Base-by-base conservation (phyloP, 2,797 vertebrate genomes). In the Champsocephalus gunnari region DNA sequence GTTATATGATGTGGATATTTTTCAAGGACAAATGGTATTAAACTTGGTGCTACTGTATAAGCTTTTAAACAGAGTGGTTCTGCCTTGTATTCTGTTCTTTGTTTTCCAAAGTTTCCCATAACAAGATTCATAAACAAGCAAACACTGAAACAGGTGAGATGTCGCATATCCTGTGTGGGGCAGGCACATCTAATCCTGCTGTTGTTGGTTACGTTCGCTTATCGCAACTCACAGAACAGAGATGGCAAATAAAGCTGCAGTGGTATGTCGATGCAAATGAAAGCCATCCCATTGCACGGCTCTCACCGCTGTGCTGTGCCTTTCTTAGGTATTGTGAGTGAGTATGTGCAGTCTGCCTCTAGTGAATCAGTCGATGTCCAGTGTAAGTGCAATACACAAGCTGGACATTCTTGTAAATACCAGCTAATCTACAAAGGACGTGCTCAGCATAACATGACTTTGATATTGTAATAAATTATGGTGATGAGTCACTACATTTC, bases 161-260 rank as follows among this genome's bases (percentile, higher is more conserved):
- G 77, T 57, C 69, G 63, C 1, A 9, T 61, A 64, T 73, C 63
- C n/a, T 70, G 68, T 73, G 64, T 66, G 68, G 64, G 61, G 74
- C 65, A 88, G 65, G 49, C 74, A 67, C 69, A 80, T 87, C 66
- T 87, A 88, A 87, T 88, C 81, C 73, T 66, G 77, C 77, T 55
- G 77, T 83, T 90, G 87, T 89, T 88, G 84, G 75, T 83, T 50
- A 73, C 66, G 58, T 51, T 48, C 8, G 66, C 86, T 92, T 92
- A 90, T 91, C 86, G 9, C 74, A 58, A 87, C 73, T 71, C 81
- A 70, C 86, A 88, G 84, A 87, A 80, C 34, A 0, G 62, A 56
- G 69, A 11, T 66, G 89, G 81, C 79, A 87, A 88, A 92, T 83
- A 89, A 87, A 85, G 74, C 79, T 12, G 11, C 60, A 60, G 75